A percentile compares a stretch with the other conserved stretches of the same genome.
Evolutionary conservation across 2,888 invertebrate species (phyloP).

Genomic region (Drosophila kokeensis): DNA sequence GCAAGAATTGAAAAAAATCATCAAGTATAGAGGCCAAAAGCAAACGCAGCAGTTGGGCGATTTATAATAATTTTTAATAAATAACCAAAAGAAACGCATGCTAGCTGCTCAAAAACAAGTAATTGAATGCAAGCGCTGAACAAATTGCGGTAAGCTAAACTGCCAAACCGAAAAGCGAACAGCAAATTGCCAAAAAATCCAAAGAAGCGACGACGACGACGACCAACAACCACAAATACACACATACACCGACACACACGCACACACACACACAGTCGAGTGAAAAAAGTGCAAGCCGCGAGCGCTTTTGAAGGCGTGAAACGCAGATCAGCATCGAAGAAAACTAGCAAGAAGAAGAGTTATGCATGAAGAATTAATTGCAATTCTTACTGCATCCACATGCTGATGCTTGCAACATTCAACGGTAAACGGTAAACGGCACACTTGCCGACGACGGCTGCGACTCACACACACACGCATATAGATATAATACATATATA

Average conservation of each 20-base stretch:
- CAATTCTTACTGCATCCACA: slow-evolving; percentile 42
- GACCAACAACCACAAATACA: slow-evolving; percentile 48
- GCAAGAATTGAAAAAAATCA: slow-evolving; percentile 78
- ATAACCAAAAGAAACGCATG: slow-evolving; percentile 37
- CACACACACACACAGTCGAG: slow-evolving; percentile 49
- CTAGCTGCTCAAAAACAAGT: slow-evolving; percentile 37
- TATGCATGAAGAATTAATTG: slow-evolving; percentile 60
- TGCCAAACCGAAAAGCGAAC: slow-evolving; percentile 50
- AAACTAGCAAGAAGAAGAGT: slow-evolving; percentile 31
- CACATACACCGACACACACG: slow-evolving; percentile 39
- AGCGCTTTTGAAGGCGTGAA: slow-evolving; percentile 63
- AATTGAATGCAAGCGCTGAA: slow-evolving; percentile 59
- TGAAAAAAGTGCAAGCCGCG: slow-evolving; percentile 71
- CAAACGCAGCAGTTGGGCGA: slow-evolving; percentile 69
- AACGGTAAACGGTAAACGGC: slow-evolving; percentile 45
- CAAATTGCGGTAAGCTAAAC: slow-evolving; percentile 65
- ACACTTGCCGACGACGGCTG: slow-evolving; percentile 58
- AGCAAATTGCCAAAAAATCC: slow-evolving; percentile 59
- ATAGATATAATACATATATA: slow-evolving; percentile 23
- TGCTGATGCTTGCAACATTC: slow-evolving; percentile 59
- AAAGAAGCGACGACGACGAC: slow-evolving; percentile 67
- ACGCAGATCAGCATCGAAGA: slow-evolving; percentile 47
- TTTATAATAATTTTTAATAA: slow-evolving; percentile 58
- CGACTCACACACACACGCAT: slow-evolving; percentile 31
- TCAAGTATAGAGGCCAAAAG: slow-evolving; percentile 82